phyloP scores from a whole-genome alignment of 2,113 vertebrate species.

The Pluvianellus socialis region DNA sequence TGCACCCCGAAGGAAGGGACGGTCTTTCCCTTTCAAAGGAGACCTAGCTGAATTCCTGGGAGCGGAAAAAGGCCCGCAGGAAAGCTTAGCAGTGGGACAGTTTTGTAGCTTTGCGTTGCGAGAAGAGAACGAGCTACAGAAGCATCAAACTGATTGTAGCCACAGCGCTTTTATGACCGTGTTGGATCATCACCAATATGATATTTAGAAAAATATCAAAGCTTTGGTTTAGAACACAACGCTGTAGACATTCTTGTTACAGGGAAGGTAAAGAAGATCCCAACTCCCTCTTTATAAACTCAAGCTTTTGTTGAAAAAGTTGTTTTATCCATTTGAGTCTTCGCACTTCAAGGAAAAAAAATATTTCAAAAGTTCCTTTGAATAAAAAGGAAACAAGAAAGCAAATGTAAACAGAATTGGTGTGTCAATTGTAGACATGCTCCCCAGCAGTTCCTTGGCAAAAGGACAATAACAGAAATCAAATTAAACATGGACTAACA shows the following conservation, averaged over 20 bases:
- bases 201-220: not conserved
- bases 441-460: not conserved
- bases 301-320: not conserved
- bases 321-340: not conserved
- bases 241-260: not conserved
- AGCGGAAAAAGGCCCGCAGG: not conserved
- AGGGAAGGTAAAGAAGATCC: not conserved
- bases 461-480: not conserved
- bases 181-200: not conserved
- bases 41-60: not conserved
- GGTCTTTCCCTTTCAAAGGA: not conserved
- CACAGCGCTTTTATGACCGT: not conserved
- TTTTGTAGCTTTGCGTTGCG: not conserved
- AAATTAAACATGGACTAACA: not conserved
- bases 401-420: conserved; percentile 35
- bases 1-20: not conserved
- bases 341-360: not conserved
- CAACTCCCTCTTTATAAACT: not conserved
- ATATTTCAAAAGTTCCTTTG: not conserved
- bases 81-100: not conserved
- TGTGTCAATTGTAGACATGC: not conserved
- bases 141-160: not conserved
- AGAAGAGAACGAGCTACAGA: not conserved
- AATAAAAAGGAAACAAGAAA: not conserved
- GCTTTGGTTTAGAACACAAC: not conserved